Evolutionary conservation across 2,113 vertebrate genomes (phyloP), one percentile per base, ranked within the genome.

Genomic region (Amphilophus citrinellus): DNA sequence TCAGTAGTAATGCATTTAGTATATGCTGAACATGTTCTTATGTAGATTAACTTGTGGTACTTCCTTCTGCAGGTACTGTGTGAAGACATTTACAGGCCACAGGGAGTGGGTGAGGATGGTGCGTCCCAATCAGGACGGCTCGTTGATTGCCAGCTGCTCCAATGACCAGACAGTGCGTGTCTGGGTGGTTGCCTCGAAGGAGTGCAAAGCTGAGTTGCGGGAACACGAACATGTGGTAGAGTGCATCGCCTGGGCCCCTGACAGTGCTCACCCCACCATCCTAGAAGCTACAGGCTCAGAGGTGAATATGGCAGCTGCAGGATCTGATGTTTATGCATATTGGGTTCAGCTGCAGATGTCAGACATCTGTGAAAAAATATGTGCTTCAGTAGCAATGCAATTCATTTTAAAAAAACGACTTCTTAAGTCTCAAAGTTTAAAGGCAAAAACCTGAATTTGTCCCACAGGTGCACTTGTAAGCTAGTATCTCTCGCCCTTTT

Each of bases 41-140:
- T 75, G 10, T 57, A 57, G 11, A 39, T 50, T 4, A 20, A 30
- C 6, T 53, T 50, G 5, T 5, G 14, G 10, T 65, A 3, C 58
- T 15, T 71, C 42, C 22, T 8, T n/a, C 17, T 63, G 1, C 75
- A 99, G 98, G 91, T 99, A 99, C 96, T 99, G 98, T 82, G 98
- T 99, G 96, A 99, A 99, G 96, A 99, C 99, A 63, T 99, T 99
- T 90, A 96, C 98, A 42, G 99, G 99, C 89, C 99, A 99, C 96
- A 97, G 99, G 96, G 99, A 99, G 90, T 99, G 98, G 98, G 98
- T 99, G 91, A 98, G 98, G 92, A 99, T 99, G 98, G 98, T 99
- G 86, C 97, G 98, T 79, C 98, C 98, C 89, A 99, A 99, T 95
- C 98, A 99, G 94, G 98, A 99, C 6, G 98, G 98, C 94, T 98